Evolutionary conservation across 2,113 vertebrate species (phyloP), one percentile per base, ranked within the genome.

Genomic region (Mormyrus lacerda): DNA sequence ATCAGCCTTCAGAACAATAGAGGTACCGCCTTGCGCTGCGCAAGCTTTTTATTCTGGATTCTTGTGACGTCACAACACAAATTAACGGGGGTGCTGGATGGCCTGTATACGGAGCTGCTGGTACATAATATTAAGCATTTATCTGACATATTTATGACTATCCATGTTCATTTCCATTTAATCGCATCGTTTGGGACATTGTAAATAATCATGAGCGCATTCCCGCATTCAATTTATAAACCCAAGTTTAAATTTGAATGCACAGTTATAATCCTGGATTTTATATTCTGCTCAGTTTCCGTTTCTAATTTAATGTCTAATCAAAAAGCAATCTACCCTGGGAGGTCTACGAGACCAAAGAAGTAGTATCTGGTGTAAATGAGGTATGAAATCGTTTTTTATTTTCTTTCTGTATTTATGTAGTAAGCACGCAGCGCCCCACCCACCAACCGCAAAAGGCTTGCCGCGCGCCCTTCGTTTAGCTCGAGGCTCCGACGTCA

Each of bases 1-100:
- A 58, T 27, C 87, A 53, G 87, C 42, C 3, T 44, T n/a, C 35
- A 65, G 53, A 65, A 87, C 87, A 87, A 87, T 61, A 87, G 87
- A 61, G 87, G 87, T 87, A 39, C 55, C 87, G 87, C 87, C 87
- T 87, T 44, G 10, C 87, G 8, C 55, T 87, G 87, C 87, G 87
- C 35, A 87, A 61, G 51, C 87, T 11, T 87, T 87, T 87, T 87
- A 87, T 87, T 42, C 21, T 39, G 53, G 35, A 44, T 61, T 39
- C n/a, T 13, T n/a, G 87, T 87, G 87, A 87, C 87, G 87, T 87
- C 87, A 87, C 21, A 42, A 15, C 9, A 39, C 13, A 87, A 87
- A 55, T 87, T 87, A 87, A 51, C 5, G 85, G 48, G 58, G 55
- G 87, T 24, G 53, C 15, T 24, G 31, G 19, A 19, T 39, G 86